These are phyloP conservation scores for Ophthalmolycus amberensis DNA, from an alignment of 2,113 vertebrate genomes.

Conservation along the genomic window DNA sequence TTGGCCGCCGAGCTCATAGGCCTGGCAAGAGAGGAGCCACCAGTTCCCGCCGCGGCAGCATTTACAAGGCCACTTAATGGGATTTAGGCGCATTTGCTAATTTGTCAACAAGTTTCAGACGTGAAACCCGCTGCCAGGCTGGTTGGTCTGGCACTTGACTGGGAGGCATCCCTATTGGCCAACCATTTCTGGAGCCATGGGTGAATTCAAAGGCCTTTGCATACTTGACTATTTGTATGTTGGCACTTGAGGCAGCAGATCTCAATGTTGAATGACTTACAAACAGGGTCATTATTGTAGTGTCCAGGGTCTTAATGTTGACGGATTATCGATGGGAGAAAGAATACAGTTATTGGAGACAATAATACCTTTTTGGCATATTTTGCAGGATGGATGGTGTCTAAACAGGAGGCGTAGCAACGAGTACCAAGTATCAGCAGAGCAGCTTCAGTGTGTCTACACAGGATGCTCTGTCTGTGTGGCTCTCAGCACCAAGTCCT, in stretches of 20 bases:
- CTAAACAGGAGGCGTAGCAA: neutral
- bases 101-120: conserved; percentile 74
- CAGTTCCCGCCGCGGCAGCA: conserved; percentile 50
- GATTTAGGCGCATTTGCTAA: conserved; percentile 71
- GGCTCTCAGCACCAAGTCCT: neutral
- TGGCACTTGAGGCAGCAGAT: neutral
- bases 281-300: conserved; percentile 6
- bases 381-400: neutral
- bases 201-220: conserved; percentile 30
- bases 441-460: neutral
- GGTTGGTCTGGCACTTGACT: conserved; percentile 47
- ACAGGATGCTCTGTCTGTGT: neutral
- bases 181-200: conserved; percentile 18
- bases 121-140: conserved; percentile 36
- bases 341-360: neutral
- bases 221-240: conserved; percentile 8
- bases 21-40: conserved; percentile 58
- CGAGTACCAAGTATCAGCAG: neutral
- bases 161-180: conserved; percentile 13
- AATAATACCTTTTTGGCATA: neutral
- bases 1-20: conserved; percentile 31
- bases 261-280: neutral
- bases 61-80: conserved; percentile 67
- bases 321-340: neutral
- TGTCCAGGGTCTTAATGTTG: neutral